A percentile compares a stretch with the other conserved stretches of the same genome.
Evolutionary conservation across 1,140 invertebrate genomes (phyloP).

Genomic region (Caligus rogercresseyi): DNA sequence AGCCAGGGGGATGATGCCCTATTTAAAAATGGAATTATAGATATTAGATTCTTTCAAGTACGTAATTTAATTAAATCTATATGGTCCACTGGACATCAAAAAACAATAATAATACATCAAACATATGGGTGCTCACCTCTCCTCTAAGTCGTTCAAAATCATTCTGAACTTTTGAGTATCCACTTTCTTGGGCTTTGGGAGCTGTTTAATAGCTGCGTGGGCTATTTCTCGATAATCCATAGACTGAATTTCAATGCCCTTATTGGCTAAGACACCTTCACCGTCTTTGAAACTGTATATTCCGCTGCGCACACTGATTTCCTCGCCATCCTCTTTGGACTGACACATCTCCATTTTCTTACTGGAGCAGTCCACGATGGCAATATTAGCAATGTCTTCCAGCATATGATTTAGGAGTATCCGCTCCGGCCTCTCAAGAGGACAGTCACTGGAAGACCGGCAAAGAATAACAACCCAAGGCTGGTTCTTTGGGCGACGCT

Average conservation of each 20-base stretch:
- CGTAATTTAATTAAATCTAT: too few species aligned
- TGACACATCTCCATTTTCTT: not conserved
- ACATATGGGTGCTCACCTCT: not conserved
- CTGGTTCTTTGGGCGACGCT: not conserved
- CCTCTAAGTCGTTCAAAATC: not conserved
- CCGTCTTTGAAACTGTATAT: not conserved
- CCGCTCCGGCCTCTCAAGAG: not conserved
- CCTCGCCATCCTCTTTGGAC: not conserved
- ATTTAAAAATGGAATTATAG: not conserved
- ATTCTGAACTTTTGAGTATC: not conserved
- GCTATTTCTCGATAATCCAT: not conserved
- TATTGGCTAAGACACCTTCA: not conserved
- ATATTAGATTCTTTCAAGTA: too few species aligned
- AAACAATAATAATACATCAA: not conserved
- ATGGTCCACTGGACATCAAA: not conserved
- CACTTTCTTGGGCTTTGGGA: not conserved
- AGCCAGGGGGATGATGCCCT: slow-evolving; percentile 25
- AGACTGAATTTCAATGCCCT: not conserved
- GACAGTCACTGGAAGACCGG: not conserved
- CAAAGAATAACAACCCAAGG: not conserved
- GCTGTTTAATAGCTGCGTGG: not conserved
- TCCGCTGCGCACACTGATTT: not conserved
- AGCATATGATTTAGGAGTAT: not conserved
- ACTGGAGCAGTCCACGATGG: not conserved
- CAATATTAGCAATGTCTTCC: not conserved